These are phyloP conservation scores for Scaptomyza graminum DNA, from an alignment of 1,140 invertebrate species.

Conservation along the genomic window DNA sequence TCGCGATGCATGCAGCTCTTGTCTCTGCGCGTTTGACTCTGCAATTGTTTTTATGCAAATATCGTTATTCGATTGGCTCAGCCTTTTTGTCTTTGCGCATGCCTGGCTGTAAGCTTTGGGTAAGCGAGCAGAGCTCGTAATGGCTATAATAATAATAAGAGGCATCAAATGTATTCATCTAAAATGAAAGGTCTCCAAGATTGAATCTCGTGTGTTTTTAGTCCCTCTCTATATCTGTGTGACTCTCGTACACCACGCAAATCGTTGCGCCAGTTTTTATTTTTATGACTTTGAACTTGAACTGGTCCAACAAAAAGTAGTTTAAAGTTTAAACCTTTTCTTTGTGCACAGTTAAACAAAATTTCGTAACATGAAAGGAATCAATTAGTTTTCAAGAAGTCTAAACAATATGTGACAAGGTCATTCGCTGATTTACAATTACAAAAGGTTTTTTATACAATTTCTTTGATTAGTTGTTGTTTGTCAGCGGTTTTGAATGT, in stretches of 20 bases:
- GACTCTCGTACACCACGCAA: conserved; percentile 21
- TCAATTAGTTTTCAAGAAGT: background rate
- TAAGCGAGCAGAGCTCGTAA: conserved; percentile 31
- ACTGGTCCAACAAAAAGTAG: conserved; percentile 51
- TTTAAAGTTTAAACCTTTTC: background rate
- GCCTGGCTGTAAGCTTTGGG: conserved; percentile 26
- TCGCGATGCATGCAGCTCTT: conserved; percentile 12
- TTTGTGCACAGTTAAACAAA: conserved; percentile 31
- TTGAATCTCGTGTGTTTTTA: conserved; percentile 20
- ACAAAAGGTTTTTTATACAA: background rate
- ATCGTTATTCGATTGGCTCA: conserved; percentile 54
- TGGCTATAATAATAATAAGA: conserved; percentile 52
- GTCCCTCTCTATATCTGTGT: background rate
- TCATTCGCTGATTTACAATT: background rate
- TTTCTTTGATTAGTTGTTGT: background rate
- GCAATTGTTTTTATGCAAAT: conserved; percentile 78
- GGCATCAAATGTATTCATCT: conserved; percentile 64
- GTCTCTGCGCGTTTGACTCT: conserved; percentile 24
- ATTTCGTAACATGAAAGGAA: conserved; percentile 48
- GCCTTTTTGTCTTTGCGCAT: conserved; percentile 14
- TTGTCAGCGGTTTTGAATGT: background rate
- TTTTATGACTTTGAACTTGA: conserved; percentile 81
- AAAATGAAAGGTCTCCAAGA: conserved; percentile 70
- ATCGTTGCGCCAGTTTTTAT: conserved; percentile 64
- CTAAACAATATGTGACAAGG: conserved; percentile 15